These are phyloP conservation scores for Mesorhabditis spiculigera DNA, from an alignment of 2,888 invertebrate species.

Conservation along the genomic window DNA sequence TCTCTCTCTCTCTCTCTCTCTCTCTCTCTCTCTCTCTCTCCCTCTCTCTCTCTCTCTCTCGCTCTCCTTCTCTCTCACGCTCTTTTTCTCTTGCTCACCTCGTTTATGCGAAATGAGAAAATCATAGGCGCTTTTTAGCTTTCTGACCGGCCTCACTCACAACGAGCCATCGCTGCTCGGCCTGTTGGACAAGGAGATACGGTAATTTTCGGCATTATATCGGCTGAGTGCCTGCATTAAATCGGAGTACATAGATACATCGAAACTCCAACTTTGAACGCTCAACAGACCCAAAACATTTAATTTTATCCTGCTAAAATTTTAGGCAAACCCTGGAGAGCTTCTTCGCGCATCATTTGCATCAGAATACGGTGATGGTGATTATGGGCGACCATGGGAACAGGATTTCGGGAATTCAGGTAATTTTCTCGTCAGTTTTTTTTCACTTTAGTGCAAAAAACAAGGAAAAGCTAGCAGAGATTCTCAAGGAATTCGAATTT, in stretches of 20 bases:
- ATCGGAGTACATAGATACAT: not conserved
- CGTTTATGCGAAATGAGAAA: no score
- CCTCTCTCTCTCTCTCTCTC: no score
- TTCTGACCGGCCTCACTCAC: not conserved
- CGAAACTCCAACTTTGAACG: not conserved
- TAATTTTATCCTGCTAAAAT: not conserved
- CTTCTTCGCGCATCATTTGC: not conserved
- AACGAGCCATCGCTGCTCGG: not conserved
- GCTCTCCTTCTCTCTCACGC: no score
- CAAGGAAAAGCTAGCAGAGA: no score
- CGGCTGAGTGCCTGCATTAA: not conserved
- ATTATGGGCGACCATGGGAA: slow-evolving; percentile 7
- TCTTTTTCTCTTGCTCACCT: no score
- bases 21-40: no score
- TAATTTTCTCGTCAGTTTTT: not conserved
- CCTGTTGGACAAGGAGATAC: not conserved
- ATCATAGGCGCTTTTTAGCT: not conserved
- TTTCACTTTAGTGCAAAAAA: not conserved
- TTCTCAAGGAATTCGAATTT: not conserved
- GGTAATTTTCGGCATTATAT: not conserved
- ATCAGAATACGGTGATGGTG: not conserved
- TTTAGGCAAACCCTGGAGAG: not conserved
- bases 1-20: no score
- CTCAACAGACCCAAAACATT: not conserved
- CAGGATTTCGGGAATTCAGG: not conserved